phyloP scores from a whole-genome alignment of 2,888 invertebrate species.

The Netelia virgata region DNA sequence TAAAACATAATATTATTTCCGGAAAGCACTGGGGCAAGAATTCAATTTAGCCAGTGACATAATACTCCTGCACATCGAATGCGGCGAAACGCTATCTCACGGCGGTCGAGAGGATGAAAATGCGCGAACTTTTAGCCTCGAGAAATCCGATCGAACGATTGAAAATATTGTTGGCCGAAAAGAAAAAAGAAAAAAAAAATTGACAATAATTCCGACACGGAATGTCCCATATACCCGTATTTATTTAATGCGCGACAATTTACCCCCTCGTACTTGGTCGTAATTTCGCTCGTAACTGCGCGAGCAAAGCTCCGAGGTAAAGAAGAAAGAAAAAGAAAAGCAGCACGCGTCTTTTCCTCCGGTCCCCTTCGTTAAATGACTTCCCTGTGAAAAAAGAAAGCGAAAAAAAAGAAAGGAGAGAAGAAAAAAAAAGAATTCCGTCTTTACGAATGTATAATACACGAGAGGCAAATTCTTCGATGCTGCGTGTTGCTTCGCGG shows the following conservation, averaged over 20 bases:
- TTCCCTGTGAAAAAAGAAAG: neutral
- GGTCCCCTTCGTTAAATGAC: neutral
- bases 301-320: too few relatives aligned
- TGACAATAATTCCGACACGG: neutral
- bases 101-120: neutral
- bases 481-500: neutral
- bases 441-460: conserved; percentile 38
- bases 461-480: conserved; percentile 9
- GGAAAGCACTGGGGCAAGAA: conserved; percentile 79
- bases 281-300: conserved; percentile 37
- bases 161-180: conserved; percentile 1
- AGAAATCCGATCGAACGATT: neutral
- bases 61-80: conserved; percentile 67
- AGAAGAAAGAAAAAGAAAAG: neutral
- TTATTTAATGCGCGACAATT: conserved; percentile 26
- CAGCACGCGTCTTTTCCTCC: neutral
- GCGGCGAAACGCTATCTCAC: neutral
- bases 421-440: neutral
- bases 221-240: neutral
- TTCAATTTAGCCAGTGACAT: conserved; percentile 77
- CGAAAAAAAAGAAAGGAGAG: neutral
- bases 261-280: neutral
- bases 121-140: neutral
- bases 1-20: conserved; percentile 84
- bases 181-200: neutral